A percentile compares a stretch with the other conserved stretches of the same genome.
Evolutionary conservation across 2,797 vertebrate genomes (phyloP).

Genomic region (Salarias fasciatus): DNA sequence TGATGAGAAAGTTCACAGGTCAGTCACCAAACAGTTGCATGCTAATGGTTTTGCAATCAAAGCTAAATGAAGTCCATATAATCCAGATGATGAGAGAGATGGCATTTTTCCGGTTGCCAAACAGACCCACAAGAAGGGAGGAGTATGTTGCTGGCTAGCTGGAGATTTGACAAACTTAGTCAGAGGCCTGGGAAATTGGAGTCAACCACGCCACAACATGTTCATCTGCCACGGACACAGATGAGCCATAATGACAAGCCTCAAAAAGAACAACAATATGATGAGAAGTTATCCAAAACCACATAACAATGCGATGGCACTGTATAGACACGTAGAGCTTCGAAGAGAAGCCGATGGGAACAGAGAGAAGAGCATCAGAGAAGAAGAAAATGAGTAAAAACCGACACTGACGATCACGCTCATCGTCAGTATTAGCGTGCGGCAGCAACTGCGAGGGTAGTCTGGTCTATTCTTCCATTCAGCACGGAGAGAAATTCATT

Average conservation of each 20-base stretch:
- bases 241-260: conserved; percentile 51
- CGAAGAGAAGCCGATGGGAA: conserved; percentile 9
- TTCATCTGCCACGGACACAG: conserved; percentile 53
- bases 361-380: conserved; percentile 6
- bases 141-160: conserved; percentile 34
- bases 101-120: conserved; percentile 62
- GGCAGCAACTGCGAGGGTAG: conserved; percentile 34
- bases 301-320: conserved; percentile 50
- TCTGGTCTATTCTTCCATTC: conserved; percentile 34
- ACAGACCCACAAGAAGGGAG: conserved; percentile 45
- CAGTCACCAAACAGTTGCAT: conserved; percentile 45
- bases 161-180: conserved; percentile 53
- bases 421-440: conserved; percentile 49
- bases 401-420: conserved; percentile 36
- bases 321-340: conserved; percentile 17
- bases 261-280: conserved; percentile 44
- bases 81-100: conserved; percentile 58
- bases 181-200: conserved; percentile 60
- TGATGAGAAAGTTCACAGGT: conserved; percentile 70
- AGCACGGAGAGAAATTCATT: conserved; percentile 44
- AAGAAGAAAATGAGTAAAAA: neutral
- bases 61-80: conserved; percentile 49
- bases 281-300: conserved; percentile 47
- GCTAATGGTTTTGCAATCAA: conserved; percentile 66
- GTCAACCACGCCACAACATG: conserved; percentile 52